phyloP scores from a whole-genome alignment of 2,113 vertebrate species.

The Aptenodytes forsteri region DNA sequence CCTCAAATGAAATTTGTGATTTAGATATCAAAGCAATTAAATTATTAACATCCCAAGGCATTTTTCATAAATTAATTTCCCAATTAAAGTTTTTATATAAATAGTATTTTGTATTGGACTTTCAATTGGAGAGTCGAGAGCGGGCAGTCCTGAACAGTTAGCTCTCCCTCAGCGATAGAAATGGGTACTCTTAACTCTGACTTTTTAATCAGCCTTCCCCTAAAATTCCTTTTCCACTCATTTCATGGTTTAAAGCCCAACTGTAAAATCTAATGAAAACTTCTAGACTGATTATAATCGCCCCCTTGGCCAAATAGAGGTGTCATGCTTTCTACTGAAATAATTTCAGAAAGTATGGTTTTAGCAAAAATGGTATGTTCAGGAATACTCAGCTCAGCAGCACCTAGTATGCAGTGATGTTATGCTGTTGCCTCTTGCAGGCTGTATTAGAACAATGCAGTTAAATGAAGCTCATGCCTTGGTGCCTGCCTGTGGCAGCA shows the following conservation, averaged over 20 bases:
- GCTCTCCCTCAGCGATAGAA: background rate
- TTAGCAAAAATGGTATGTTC: background rate
- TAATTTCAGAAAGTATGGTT: background rate
- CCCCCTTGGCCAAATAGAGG: background rate
- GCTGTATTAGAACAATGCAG: background rate
- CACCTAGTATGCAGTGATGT: background rate
- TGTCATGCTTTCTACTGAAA: background rate
- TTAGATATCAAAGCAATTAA: slow-evolving; percentile 26
- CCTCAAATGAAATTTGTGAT: background rate
- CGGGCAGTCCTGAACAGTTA: background rate
- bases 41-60: background rate
- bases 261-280: background rate
- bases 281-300: background rate
- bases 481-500: background rate
- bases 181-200: background rate
- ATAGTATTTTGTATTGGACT: background rate
- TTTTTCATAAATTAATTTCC: slow-evolving; percentile 19
- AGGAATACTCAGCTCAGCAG: background rate
- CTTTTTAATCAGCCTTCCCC: background rate
- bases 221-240: background rate
- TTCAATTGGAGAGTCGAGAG: background rate
- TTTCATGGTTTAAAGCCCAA: background rate
- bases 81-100: background rate
- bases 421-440: background rate
- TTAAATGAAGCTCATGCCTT: background rate